Percentiles rank a stretch among this genome's conserved stretches.
Conservation (phyloP, 2,888 invertebrate genomes). For the Aspidiotus destructor region DNA sequence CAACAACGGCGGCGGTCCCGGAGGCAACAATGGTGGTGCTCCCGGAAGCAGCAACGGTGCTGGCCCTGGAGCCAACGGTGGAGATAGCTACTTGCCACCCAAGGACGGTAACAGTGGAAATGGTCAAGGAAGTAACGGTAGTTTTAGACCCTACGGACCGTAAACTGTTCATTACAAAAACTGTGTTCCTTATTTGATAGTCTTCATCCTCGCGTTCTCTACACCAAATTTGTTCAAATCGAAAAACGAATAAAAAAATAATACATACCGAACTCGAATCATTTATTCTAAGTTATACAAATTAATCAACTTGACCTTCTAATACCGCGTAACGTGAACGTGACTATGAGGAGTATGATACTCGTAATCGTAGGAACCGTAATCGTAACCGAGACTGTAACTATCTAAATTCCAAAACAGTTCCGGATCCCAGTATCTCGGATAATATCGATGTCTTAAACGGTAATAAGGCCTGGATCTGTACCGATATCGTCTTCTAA, state of each 20-base stretch:
- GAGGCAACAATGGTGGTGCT: neutral
- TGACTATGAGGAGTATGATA: constrained; percentile 9
- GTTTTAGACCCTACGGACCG: neutral
- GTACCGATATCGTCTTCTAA: constrained; percentile 25
- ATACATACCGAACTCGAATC: too few species aligned
- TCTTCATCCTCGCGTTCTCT: neutral
- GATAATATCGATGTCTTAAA: constrained; percentile 11
- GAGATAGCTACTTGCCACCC: neutral
- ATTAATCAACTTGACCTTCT: neutral
- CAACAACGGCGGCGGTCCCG: neutral
- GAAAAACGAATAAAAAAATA: too few species aligned
- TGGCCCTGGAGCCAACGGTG: neutral
- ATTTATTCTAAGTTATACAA: too few species aligned
- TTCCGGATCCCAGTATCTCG: constrained; percentile 15
- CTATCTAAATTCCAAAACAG: constrained; percentile 24
- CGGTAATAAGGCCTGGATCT: constrained; percentile 16
- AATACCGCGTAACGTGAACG: constrained; percentile 2
- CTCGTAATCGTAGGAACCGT: constrained; percentile 7
- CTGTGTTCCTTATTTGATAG: neutral
- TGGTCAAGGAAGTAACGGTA: neutral
- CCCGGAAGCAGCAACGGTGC: neutral
- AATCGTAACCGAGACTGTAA: constrained; percentile 22
- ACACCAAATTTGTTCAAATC: too few species aligned
- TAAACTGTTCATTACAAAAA: neutral
- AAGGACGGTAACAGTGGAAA: neutral